These are phyloP conservation scores for Heteropelma amictum DNA, from an alignment of 2,888 invertebrate genomes.

Conservation along the genomic window DNA sequence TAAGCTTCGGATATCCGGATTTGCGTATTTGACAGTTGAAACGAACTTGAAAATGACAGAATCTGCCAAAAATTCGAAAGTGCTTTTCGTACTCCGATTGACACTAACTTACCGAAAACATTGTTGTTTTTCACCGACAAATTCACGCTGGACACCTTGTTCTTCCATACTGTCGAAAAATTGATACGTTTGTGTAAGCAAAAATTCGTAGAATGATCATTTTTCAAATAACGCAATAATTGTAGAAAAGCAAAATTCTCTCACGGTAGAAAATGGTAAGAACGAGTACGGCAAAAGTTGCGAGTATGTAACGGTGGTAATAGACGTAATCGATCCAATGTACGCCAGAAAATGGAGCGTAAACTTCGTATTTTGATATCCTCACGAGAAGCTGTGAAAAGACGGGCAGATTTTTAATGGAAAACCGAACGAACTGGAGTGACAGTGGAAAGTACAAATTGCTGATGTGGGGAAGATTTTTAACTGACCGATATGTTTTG, in stretches of 20 bases:
- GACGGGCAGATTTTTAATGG: not conserved
- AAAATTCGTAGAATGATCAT: no score
- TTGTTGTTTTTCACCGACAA: slow-evolving; percentile 70
- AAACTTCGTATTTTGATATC: slow-evolving; percentile 70
- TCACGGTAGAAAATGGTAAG: slow-evolving; percentile 73
- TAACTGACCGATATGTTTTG: slow-evolving; percentile 75
- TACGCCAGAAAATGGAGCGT: slow-evolving; percentile 69
- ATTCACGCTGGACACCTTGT: slow-evolving; percentile 70
- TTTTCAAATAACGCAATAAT: not conserved
- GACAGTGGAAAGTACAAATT: not conserved
- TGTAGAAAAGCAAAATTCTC: slow-evolving; percentile 17
- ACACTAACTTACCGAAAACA: slow-evolving; percentile 70
- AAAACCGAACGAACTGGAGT: not conserved
- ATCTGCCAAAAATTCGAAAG: not conserved
- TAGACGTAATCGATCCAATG: slow-evolving; percentile 73
- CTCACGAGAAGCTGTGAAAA: slow-evolving; percentile 68
- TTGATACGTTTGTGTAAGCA: no score
- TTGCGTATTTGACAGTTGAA: not conserved
- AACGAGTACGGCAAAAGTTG: slow-evolving; percentile 67
- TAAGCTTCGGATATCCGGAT: not conserved
- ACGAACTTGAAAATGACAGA: not conserved
- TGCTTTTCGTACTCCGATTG: not conserved
- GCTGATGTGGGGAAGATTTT: no score
- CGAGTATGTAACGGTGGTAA: slow-evolving; percentile 72
- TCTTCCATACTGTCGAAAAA: slow-evolving; percentile 70